These are phyloP conservation scores for Tricholaema leucomelas DNA, from an alignment of 2,113 vertebrate species.

Conservation along the genomic window DNA sequence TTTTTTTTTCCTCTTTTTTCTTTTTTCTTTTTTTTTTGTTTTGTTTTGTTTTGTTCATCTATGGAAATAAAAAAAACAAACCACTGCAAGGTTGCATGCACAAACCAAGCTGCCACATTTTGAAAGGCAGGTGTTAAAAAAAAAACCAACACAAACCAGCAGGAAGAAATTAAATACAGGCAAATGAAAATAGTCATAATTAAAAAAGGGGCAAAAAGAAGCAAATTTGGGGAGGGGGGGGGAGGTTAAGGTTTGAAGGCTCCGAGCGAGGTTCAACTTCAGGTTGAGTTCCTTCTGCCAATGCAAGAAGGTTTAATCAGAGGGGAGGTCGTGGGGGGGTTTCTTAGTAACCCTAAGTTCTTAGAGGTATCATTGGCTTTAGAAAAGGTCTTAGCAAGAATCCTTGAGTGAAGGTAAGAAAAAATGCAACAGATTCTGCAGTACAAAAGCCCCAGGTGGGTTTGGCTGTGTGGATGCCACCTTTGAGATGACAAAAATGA, in stretches of 20 bases:
- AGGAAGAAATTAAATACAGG: too few species aligned
- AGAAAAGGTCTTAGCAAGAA: conserved; percentile 39
- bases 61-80: conserved; percentile 84
- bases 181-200: too few species aligned
- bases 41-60: conserved; percentile 45
- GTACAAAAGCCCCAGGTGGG: conserved; percentile 28
- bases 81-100: conserved; percentile 79
- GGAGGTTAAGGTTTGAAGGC: conserved; percentile 34
- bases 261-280: not conserved
- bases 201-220: conserved; percentile 24
- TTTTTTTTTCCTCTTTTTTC: too few species aligned
- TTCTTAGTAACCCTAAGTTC: not conserved
- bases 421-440: not conserved
- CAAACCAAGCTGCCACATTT: conserved; percentile 73
- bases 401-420: conserved; percentile 39
- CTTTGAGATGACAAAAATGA: conserved; percentile 26
- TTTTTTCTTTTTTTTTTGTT: too few species aligned
- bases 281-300: not conserved
- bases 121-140: too few species aligned
- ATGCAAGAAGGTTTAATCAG: not conserved
- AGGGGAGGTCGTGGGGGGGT: too few species aligned
- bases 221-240: conserved; percentile 58
- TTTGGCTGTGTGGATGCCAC: not conserved
- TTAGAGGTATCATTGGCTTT: conserved; percentile 37
- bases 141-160: not conserved